These are phyloP conservation scores for Rissa tridactyla DNA, from an alignment of 2,113 vertebrate species.

Conservation along the genomic window DNA sequence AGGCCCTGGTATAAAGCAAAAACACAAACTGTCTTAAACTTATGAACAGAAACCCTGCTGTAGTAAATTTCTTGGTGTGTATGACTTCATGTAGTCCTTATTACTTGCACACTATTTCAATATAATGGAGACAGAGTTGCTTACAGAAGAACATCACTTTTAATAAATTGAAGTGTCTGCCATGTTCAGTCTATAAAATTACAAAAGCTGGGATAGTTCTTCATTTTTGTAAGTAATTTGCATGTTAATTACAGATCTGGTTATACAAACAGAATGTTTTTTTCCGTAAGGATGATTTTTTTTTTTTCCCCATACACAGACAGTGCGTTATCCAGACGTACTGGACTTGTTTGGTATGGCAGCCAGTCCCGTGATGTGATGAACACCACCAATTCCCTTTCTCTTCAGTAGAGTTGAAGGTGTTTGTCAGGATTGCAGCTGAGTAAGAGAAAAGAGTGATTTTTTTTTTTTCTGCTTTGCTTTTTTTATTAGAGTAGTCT, in stretches of 20 bases:
- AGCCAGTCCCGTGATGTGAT: neutral
- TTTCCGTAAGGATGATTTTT: neutral
- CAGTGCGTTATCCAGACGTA: neutral
- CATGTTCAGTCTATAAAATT: neutral
- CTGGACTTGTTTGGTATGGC: neutral
- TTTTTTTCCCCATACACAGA: neutral
- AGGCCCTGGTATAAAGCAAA: neutral
- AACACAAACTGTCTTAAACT: neutral
- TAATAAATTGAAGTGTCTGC: neutral
- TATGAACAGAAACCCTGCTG: neutral
- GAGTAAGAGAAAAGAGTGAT: neutral
- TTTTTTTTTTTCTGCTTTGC: neutral
- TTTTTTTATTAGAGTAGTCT: neutral
- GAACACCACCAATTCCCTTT: neutral
- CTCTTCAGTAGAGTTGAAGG: neutral
- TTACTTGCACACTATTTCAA: neutral
- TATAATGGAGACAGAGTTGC: neutral
- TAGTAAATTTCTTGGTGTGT: neutral
- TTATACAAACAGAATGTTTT: neutral
- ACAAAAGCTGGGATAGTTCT: neutral
- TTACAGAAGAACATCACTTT: neutral
- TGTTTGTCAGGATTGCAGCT: neutral
- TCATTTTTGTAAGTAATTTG: neutral
- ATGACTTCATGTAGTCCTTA: neutral
- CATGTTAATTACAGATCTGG: slow-evolving; percentile 9